A percentile compares a stretch with the other conserved stretches of the same genome.
Evolutionary conservation across 2,797 vertebrate genomes (phyloP).

Genomic region (Lagocephalus sceleratus): DNA sequence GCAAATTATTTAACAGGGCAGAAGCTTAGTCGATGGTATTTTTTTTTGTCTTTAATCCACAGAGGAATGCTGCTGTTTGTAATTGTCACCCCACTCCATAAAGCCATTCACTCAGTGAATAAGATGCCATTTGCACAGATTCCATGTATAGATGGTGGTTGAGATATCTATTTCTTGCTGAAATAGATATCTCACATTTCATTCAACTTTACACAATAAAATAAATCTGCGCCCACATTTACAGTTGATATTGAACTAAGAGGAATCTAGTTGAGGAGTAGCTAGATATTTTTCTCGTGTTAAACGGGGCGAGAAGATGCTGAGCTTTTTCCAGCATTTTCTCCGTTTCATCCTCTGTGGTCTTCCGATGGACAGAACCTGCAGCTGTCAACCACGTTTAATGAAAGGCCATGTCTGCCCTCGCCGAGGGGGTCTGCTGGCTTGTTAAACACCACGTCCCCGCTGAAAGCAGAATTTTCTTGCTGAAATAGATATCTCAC

Average conservation of each 20-base stretch:
- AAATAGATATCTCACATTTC: slow-evolving; percentile 36
- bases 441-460: slow-evolving; percentile 47
- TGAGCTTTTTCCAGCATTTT: slow-evolving; percentile 9
- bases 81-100: slow-evolving; percentile 29
- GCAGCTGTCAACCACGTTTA: slow-evolving; percentile 57
- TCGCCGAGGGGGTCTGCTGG: slow-evolving; percentile 33
- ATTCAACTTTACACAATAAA: neutral
- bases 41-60: slow-evolving; percentile 39
- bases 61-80: slow-evolving; percentile 36
- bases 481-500: slow-evolving; percentile 40
- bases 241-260: neutral
- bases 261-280: neutral
- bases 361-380: slow-evolving; percentile 31
- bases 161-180: slow-evolving; percentile 28
- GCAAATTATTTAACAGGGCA: slow-evolving; percentile 27
- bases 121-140: slow-evolving; percentile 15
- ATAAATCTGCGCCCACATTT: neutral
- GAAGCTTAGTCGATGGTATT: slow-evolving; percentile 13
- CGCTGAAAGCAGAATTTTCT: slow-evolving; percentile 35
- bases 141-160: slow-evolving; percentile 5
- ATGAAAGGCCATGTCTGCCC: slow-evolving; percentile 50
- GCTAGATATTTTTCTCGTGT: neutral
- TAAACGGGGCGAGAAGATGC: neutral
- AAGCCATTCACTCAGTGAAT: slow-evolving; percentile 22
- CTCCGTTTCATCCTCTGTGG: slow-evolving; percentile 31